A percentile compares a stretch with the other conserved stretches of the same genome.
Evolutionary conservation across 1,140 invertebrate species (phyloP).

Genomic region (Drosophila sp.): DNA sequence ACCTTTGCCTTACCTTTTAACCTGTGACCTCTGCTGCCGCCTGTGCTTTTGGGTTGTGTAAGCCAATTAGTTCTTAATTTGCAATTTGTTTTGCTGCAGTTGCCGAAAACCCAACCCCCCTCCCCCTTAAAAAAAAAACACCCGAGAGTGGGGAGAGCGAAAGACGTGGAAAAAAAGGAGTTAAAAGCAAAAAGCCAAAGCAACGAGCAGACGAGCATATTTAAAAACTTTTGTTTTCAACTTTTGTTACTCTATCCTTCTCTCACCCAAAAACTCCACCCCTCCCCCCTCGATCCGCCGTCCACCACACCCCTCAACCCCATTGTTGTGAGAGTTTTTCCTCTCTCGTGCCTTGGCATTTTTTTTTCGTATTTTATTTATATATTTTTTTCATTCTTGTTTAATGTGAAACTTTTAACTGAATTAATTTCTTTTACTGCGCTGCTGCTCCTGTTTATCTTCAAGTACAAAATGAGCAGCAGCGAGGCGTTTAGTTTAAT

Average conservation of each 20-base stretch:
- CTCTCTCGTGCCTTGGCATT: conserved; percentile 18
- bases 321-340: conserved; percentile 48
- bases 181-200: conserved; percentile 74
- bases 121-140: conserved; percentile 12
- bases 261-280: not conserved
- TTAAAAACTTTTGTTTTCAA: conserved; percentile 78
- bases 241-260: conserved; percentile 56
- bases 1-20: conserved; percentile 51
- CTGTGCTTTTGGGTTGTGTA: conserved; percentile 77
- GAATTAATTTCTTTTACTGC: conserved; percentile 78
- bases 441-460: conserved; percentile 63
- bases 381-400: conserved; percentile 43
- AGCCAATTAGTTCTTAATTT: conserved; percentile 82
- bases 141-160: conserved; percentile 39
- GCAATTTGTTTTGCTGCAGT: conserved; percentile 81
- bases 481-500: conserved; percentile 62
- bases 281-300: conserved; percentile 24
- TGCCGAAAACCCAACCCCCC: conserved; percentile 7
- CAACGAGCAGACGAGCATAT: conserved; percentile 77
- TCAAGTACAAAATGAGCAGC: conserved; percentile 51
- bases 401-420: conserved; percentile 80
- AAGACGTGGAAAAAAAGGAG: conserved; percentile 62
- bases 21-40: conserved; percentile 61
- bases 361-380: conserved; percentile 46
- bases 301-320: not conserved